Base-by-base conservation (phyloP, 2,888 invertebrate species). In the Phrixothrix hirtus region DNA sequence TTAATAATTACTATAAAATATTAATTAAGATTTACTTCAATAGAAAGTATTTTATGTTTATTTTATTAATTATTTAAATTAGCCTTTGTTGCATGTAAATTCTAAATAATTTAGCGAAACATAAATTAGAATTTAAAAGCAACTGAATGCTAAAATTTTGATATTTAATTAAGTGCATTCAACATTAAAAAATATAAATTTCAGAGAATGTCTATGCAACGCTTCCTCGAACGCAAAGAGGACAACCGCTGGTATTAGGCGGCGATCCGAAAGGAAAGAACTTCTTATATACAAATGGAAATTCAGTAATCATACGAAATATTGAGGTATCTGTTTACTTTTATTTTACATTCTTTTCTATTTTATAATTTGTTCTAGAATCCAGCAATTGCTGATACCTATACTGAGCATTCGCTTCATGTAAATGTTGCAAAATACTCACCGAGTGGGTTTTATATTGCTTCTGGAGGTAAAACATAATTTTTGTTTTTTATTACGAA, bases 381-480 rank as follows among this genome's bases (percentile, higher is more conserved):
- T 78, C 95, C 97, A 60, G 88, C 92, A 11, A 87, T 93, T 62
- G 83, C 93, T 55, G 98, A 99, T 75, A 86, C 97, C 60, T 99
- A 99, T 77, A 95, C 97, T 2, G 96, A 99, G 77, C 99, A 99
- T 78, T 92, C 96, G 36, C 89, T 91, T 70, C 85, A 88, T 70
- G 94, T 96, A 2, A 95, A 93, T 73, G 95, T 97, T 50, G 99
- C 99, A 53, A 97, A 97, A 77, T 98, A 96, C 77, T 95, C 97
- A 15, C 98, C 97, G 5, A 95, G 93, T 76, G 95, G 97, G 60
- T 97, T 93, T 79, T 99, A 99, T 77, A 97, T 99, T 69, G 94
- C 96, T 30, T 99, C 98, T 59, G 98, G 95, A 79, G 95, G 95
- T 95, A 81, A 81, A 75, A n/a, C n/a, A n/a, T n/a, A n/a, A n/a